Evolutionary conservation across 1,140 invertebrate species (phyloP), one percentile per base, ranked within the genome.

Genomic region (Acromyrmex charruanus): DNA sequence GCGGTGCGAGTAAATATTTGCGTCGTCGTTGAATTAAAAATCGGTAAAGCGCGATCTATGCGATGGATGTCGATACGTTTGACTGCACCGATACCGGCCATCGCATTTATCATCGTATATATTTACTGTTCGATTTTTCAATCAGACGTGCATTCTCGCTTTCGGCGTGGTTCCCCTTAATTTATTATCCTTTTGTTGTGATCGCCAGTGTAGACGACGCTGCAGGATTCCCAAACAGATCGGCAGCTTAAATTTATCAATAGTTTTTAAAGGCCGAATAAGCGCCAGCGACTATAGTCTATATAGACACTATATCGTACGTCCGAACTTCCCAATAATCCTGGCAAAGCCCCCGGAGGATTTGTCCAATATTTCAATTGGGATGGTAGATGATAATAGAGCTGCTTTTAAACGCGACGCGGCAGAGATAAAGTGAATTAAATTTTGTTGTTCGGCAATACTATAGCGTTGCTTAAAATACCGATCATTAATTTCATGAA

Each of bases 301-400:
- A 53, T 88, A 86, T 55, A 89, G 66, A 69, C 66, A 75, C 63
- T 80, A 87, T 88, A 88, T 88, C 87, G 87, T 69, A 18, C 75
- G 74, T 75, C 53, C 77, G 35, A 55, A 59, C 63, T 74, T 89
- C 58, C 85, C 77, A 75, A 90, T 87, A 89, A 90, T 90, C 85
- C 89, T 58, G 77, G 77, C 68, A 85, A 87, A 87, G 85, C 74
- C 89, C 69, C 69, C 49, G 6, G 85, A 89, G 88, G 88, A 90
- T 90, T 89, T 87, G 85, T 84, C 72, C 85, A 89, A 90, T 90
- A 89, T 90, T 90, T 90, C 88, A 90, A 81, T 74, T 59, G 31
- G 63, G 77, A 77, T 59, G 71, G 72, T 72, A 71, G 65, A 90
- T 79, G 79, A 89, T 89, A 87, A 89, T 89, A 68, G 82, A 89